A percentile compares a stretch with the other conserved stretches of the same genome.
These are phyloP conservation scores for Sympetrum striolatum DNA, from an alignment of 2,888 invertebrate genomes.

Conservation along the genomic window DNA sequence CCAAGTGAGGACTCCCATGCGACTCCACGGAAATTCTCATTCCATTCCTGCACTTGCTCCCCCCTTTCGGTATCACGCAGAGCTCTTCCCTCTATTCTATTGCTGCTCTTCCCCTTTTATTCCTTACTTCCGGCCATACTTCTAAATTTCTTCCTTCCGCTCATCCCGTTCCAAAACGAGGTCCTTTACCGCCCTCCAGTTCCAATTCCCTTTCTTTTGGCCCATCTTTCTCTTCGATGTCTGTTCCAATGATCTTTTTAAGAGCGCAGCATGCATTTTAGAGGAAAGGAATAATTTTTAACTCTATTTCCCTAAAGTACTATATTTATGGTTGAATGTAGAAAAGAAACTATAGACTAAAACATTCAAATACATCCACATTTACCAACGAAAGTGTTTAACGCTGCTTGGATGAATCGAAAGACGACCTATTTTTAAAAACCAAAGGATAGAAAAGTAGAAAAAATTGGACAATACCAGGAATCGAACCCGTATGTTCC, in stretches of 20 bases:
- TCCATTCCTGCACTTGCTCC: neutral
- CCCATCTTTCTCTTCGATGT: neutral
- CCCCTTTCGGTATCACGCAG: neutral
- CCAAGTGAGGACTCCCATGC: neutral
- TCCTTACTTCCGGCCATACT: neutral
- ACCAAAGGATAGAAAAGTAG: too few relatives aligned
- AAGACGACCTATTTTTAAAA: too few relatives aligned
- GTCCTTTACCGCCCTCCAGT: neutral
- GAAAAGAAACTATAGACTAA: too few relatives aligned
- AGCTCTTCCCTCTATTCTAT: neutral
- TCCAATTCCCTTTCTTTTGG: neutral
- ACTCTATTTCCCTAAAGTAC: neutral
- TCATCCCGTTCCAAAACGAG: neutral
- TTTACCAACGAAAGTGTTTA: too few relatives aligned
- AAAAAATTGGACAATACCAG: too few relatives aligned
- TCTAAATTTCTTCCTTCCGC: neutral
- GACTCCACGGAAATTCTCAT: neutral
- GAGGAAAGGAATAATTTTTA: neutral
- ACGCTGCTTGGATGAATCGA: too few relatives aligned
- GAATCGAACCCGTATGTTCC: too few relatives aligned
- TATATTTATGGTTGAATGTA: too few relatives aligned
- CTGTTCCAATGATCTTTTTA: neutral
- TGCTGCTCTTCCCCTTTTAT: neutral
- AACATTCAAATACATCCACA: too few relatives aligned
- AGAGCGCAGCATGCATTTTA: neutral